Conservation (phyloP, 2,113 vertebrate genomes). For the Thermophis baileyi region DNA sequence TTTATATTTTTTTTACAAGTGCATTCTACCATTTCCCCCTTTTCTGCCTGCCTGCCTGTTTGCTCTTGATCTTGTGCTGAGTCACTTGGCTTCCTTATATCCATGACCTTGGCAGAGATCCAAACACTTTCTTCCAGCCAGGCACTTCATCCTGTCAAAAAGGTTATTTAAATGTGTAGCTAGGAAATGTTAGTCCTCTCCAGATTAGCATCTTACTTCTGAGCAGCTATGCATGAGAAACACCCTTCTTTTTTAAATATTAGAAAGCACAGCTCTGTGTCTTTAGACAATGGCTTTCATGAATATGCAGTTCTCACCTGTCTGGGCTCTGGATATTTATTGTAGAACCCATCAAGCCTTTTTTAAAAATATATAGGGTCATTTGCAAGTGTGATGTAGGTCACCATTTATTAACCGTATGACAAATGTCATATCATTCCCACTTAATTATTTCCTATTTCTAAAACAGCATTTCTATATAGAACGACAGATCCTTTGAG, state of each 20-base stretch:
- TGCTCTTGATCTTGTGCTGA: not conserved
- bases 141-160: not conserved
- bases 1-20: not conserved
- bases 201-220: not conserved
- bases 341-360: conserved; percentile 34
- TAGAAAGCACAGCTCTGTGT: not conserved
- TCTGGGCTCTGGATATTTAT: fast-evolving
- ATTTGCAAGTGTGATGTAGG: not conserved
- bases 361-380: conserved; percentile 12
- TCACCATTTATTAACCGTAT: not conserved
- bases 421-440: conserved; percentile 7
- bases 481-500: not conserved
- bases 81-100: not conserved
- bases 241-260: not conserved
- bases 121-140: not conserved
- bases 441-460: conserved; percentile 25
- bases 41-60: not conserved
- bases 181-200: not conserved
- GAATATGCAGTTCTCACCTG: not conserved
- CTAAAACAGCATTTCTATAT: conserved; percentile 16
- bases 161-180: not conserved
- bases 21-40: not conserved
- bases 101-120: not conserved
- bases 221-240: fast-evolving
- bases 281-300: not conserved